Evolutionary conservation across 2,113 vertebrate genomes (phyloP).

Genomic region (Hemichromis elongatus): DNA sequence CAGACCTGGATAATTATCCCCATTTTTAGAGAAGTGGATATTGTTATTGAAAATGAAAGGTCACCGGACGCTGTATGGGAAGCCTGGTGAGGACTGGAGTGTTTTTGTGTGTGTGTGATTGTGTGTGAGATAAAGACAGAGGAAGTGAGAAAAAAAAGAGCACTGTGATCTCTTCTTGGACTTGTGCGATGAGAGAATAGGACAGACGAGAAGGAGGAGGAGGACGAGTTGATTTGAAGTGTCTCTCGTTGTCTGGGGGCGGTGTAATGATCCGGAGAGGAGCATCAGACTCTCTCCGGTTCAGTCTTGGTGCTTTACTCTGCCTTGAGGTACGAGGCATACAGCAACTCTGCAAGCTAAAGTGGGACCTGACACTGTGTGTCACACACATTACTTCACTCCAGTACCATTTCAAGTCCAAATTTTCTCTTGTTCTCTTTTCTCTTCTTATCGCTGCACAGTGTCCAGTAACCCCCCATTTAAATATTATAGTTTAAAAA

Average conservation of each 20-base stretch:
- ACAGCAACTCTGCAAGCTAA: neutral
- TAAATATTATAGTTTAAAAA: neutral
- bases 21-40: conserved; percentile 1
- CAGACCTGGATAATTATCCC: neutral
- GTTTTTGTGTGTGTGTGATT: neutral
- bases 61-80: neutral
- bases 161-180: conserved; percentile 6
- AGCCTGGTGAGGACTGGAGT: neutral
- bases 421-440: neutral
- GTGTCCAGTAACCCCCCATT: neutral
- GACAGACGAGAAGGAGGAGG: conserved; percentile 18
- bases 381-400: conserved; percentile 12
- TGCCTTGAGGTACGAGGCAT: conserved; percentile 33
- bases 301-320: conserved; percentile 7
- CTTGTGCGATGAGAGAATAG: conserved; percentile 5
- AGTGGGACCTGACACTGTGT: conserved; percentile 21
- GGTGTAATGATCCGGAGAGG: conserved; percentile 53
- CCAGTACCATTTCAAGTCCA: conserved; percentile 22
- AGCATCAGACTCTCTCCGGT: conserved; percentile 41
- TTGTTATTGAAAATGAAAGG: neutral
- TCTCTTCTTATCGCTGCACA: neutral
- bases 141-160: neutral
- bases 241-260: conserved; percentile 34
- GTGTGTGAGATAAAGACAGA: neutral
- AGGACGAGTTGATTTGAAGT: conserved; percentile 41